Evolutionary conservation across 2,888 invertebrate species (phyloP), one percentile per base, ranked within the genome.

Genomic region (Archaeoteleia sp.): DNA sequence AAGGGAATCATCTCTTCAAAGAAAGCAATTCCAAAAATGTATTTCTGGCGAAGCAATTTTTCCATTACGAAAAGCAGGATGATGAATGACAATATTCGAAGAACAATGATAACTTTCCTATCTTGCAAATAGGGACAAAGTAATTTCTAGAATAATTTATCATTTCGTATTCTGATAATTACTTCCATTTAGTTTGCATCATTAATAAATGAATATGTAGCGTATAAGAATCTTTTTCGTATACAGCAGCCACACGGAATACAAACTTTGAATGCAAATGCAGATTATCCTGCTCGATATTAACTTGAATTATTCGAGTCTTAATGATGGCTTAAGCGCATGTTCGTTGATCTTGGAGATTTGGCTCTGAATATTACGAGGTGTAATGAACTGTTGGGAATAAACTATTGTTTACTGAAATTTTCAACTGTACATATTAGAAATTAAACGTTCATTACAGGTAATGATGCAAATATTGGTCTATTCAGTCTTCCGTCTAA

Each of bases 261-360:
- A 73, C 74, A 78, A 78, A 79, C 78, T 81, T 79, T 79, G 80
- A 83, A 85, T 85, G 85, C 83, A 84, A 85, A 85, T 85, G 75
- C 78, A 84, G 85, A 85, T 85, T 84, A 84, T 78, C 79, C 78
- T 75, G 75, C 77, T 72, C 74, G 72, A 84, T 80, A 84, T 84
- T 85, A 84, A 83, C 85, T 81, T 84, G 84, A 84, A 85, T 85
- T 85, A 84, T 85, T 85, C 84, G 84, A 85, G 82, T 85, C 85
- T 85, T 84, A 85, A 85, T 84, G 84, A 85, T 82, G 82, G 85
- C 83, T 85, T 84, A 84, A 82, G 79, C 77, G 76, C 76, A 78
- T 75, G 78, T 77, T 79, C 80, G 81, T 83, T 83, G 83, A 84
- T 85, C 82, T 84, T 80, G 81, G 82, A 84, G 85, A 85, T 84